These are phyloP conservation scores for rat (Rattus norvegicus) DNA, from an alignment of 2,113 vertebrate species.

Conservation along the genomic window GRCr8 NC_086039.1:79425501-79426000, in stretches of 20 bases:
- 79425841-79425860: conserved; percentile 35
- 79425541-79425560: not conserved
- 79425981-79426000: conserved; percentile 37
- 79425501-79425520: not conserved
- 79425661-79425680: conserved; percentile 5
- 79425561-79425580: not conserved
- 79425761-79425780: not conserved
- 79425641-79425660: conserved; percentile 39
- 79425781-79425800: not conserved
- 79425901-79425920: not conserved
- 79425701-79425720: not conserved
- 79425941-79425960: conserved; percentile 48
- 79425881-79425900: not conserved
- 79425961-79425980: conserved; percentile 47
- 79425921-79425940: conserved; percentile 15
- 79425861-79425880: not conserved
- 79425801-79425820: not conserved
- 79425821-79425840: not conserved
- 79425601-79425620: not conserved
- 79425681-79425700: not conserved
- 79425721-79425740: conserved; percentile 19
- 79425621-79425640: conserved; percentile 18
- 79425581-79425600: not conserved
- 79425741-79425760: not conserved
- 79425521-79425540: not conserved